Percentiles rank a stretch among this genome's conserved stretches.
Evolutionary conservation across 2,888 invertebrate species (phyloP).

Genomic region (Ectobius pallidus): DNA sequence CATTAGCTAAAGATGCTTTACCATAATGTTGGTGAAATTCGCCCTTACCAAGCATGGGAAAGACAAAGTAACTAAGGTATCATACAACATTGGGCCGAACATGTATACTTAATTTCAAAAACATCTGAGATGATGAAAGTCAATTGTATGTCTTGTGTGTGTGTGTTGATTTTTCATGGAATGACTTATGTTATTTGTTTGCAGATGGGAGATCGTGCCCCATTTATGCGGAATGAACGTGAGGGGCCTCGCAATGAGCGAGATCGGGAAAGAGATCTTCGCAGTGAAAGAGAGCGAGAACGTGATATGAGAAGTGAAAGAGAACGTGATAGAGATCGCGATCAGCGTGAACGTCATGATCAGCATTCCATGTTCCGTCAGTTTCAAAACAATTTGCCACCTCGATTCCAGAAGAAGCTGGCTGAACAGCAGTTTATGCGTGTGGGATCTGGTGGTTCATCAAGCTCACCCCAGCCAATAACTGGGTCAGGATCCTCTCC

Average conservation of each 20-base stretch:
- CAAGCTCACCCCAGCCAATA: slow-evolving; percentile 35
- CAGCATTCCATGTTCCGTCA: slow-evolving; percentile 68
- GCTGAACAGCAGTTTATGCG: slow-evolving; percentile 53
- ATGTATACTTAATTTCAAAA: too few relatives aligned
- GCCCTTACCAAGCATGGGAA: too few relatives aligned
- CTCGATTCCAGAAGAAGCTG: slow-evolving; percentile 82
- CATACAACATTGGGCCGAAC: too few relatives aligned
- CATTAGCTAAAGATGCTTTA: too few relatives aligned
- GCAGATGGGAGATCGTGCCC: slow-evolving; percentile 32
- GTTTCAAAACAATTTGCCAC: slow-evolving; percentile 84
- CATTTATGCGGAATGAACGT: slow-evolving; percentile 36
- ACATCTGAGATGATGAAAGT: background rate
- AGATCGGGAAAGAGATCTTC: slow-evolving; percentile 25
- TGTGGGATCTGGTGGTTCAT: slow-evolving; percentile 32
- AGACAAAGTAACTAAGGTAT: too few relatives aligned
- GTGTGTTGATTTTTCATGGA: background rate
- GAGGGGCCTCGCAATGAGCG: slow-evolving; percentile 45
- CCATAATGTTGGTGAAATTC: too few relatives aligned
- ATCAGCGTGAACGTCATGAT: slow-evolving; percentile 39
- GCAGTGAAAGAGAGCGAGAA: slow-evolving; percentile 34
- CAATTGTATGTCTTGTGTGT: background rate
- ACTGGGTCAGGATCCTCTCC: slow-evolving; percentile 27
- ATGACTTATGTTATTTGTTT: background rate
- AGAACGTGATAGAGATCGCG: slow-evolving; percentile 48
- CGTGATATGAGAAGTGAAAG: slow-evolving; percentile 51